Conservation (phyloP, 1,140 invertebrate genomes). For the Diprion similis region DNA sequence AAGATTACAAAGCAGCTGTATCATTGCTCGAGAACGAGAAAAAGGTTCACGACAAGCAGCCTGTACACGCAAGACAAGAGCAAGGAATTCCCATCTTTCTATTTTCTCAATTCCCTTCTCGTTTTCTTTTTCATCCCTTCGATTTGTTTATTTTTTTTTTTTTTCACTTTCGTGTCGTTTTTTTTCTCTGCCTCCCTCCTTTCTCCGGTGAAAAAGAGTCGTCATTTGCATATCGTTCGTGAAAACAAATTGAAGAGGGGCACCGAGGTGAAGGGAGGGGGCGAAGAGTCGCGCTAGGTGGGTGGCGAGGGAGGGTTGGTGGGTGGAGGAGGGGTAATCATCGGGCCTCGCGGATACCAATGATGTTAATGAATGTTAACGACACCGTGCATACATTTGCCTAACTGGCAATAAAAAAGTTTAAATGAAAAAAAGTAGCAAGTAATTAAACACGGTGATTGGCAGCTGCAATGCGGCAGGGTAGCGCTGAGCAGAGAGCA, state of each 20-base stretch:
- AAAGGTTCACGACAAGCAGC: too few species aligned
- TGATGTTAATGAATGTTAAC: conserved; percentile 38
- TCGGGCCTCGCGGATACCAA: conserved; percentile 23
- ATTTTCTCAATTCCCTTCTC: too few species aligned
- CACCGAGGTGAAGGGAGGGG: conserved; percentile 7
- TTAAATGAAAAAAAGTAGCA: conserved; percentile 36
- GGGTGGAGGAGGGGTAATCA: conserved; percentile 18
- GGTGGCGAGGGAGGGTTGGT: neutral
- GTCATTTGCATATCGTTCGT: neutral
- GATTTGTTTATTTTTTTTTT: neutral
- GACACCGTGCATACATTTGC: conserved; percentile 28
- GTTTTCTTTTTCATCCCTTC: neutral
- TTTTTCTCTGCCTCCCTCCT: conserved; percentile 1
- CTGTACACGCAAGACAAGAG: too few species aligned
- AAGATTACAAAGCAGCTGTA: too few species aligned
- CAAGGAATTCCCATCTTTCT: too few species aligned
- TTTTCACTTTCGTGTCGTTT: neutral
- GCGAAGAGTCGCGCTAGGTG: neutral
- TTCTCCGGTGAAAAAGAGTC: neutral
- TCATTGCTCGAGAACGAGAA: too few species aligned
- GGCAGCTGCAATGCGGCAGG: conserved; percentile 22
- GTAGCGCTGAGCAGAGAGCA: neutral
- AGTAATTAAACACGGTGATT: conserved; percentile 39
- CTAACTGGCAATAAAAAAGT: conserved; percentile 33
- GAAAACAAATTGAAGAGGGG: conserved; percentile 17